Evolutionary conservation across 53 echinoderm and acorn worm species (phyloP).

Genomic region (Temnopleurus reevesii): DNA sequence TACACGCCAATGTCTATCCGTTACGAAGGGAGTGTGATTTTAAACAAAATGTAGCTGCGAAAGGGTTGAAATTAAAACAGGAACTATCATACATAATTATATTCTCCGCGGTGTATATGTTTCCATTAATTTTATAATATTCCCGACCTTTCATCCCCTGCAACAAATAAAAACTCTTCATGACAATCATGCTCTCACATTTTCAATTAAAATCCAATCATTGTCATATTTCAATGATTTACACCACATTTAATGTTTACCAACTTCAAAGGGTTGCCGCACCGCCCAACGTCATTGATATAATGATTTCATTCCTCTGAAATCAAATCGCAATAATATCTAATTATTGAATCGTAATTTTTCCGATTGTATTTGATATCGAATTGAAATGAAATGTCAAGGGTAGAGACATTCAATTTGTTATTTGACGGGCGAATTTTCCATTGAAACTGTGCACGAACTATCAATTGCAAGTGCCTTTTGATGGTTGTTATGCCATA

Average conservation of each 20-base stretch:
- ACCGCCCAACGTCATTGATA: background rate
- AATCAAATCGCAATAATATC: conserved; percentile 21
- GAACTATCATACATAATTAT: no score
- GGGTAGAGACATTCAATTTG: background rate
- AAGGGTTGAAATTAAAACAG: no score
- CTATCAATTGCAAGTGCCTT: no score
- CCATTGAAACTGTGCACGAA: no score
- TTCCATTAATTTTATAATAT: no score
- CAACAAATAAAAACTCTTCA: no score
- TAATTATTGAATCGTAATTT: conserved; percentile 8
- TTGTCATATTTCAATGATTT: background rate
- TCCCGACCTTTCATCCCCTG: no score
- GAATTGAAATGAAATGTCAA: conserved; percentile 33
- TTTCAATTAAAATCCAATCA: background rate
- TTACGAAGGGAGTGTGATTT: no score
- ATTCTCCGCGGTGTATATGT: no score
- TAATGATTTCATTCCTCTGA: background rate
- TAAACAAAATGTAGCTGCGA: no score
- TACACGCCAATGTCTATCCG: no score
- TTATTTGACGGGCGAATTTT: background rate
- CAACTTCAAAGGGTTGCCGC: background rate
- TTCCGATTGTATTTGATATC: background rate
- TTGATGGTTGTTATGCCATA: no score
- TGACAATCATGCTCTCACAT: background rate
- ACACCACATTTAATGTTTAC: background rate